Conservation (phyloP, 2,797 vertebrate genomes). For the Cygnus olor region DNA sequence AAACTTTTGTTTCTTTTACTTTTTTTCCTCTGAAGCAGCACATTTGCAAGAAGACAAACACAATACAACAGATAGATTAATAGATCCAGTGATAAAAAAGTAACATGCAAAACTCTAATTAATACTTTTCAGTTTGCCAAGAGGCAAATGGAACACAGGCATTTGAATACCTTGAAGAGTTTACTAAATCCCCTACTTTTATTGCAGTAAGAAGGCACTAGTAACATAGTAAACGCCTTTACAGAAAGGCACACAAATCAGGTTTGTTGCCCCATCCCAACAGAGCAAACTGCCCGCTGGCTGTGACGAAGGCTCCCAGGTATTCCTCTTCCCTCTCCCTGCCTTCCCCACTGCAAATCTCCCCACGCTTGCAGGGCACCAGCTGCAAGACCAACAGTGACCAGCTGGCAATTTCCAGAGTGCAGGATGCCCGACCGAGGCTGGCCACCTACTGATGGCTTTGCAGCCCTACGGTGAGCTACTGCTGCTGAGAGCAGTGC, state of each 20-base stretch:
- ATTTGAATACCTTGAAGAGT: neutral
- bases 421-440: neutral
- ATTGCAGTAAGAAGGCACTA: neutral
- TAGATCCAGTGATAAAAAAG: neutral
- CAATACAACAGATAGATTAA: neutral
- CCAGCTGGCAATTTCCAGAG: neutral
- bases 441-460: rapidly evolving
- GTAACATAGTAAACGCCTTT: neutral
- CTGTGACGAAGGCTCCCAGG: neutral
- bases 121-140: neutral
- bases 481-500: neutral
- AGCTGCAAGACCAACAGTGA: neutral
- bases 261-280: neutral
- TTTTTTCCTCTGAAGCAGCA: neutral
- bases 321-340: neutral
- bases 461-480: neutral
- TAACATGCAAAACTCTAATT: neutral
- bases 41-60: neutral
- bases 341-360: neutral
- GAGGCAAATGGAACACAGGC: neutral
- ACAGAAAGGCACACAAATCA: neutral
- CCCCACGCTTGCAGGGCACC: neutral
- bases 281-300: neutral
- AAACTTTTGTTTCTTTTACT: neutral
- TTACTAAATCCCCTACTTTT: neutral